phyloP scores from a whole-genome alignment of 2,888 invertebrate species.

The Brassicogethes aeneus region DNA sequence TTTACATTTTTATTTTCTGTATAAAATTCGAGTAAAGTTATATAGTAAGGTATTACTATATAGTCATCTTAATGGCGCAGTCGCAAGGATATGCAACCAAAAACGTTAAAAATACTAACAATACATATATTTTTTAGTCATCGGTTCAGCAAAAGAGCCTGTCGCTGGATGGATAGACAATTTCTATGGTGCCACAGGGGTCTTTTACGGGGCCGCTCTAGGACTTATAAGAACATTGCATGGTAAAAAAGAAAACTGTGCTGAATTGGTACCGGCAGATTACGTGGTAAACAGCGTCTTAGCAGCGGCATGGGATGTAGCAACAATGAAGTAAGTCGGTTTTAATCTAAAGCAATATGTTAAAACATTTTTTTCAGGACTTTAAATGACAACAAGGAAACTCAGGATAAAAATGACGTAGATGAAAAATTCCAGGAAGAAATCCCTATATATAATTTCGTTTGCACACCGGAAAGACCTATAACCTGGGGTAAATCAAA shows the following conservation, averaged over 20 bases:
- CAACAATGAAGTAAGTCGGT: no score
- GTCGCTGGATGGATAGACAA: slow-evolving; percentile 61
- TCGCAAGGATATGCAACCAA: no score
- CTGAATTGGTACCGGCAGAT: slow-evolving; percentile 58
- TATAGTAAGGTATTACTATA: no score
- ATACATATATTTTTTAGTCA: no score
- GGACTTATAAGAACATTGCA: slow-evolving; percentile 54
- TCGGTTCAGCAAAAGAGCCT: slow-evolving; percentile 27
- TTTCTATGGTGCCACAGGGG: slow-evolving; percentile 50
- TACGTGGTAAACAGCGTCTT: slow-evolving; percentile 27
- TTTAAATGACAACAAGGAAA: slow-evolving; percentile 25
- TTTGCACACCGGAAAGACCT: slow-evolving; percentile 73
- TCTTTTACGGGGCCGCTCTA: slow-evolving; percentile 43
- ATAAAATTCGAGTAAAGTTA: no score
- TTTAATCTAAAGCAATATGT: no score
- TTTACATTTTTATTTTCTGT: no score
- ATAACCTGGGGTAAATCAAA: slow-evolving; percentile 61
- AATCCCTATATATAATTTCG: slow-evolving; percentile 75
- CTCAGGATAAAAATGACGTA: slow-evolving; percentile 15
- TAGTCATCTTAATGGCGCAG: no score
- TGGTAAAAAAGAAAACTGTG: slow-evolving; percentile 43
- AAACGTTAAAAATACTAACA: no score
- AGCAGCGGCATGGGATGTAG: slow-evolving; percentile 26
- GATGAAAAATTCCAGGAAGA: slow-evolving; percentile 32
- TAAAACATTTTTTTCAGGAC: no score